phyloP scores from a whole-genome alignment of 2,113 vertebrate genomes.

The Motacilla tschutschensis region DNA sequence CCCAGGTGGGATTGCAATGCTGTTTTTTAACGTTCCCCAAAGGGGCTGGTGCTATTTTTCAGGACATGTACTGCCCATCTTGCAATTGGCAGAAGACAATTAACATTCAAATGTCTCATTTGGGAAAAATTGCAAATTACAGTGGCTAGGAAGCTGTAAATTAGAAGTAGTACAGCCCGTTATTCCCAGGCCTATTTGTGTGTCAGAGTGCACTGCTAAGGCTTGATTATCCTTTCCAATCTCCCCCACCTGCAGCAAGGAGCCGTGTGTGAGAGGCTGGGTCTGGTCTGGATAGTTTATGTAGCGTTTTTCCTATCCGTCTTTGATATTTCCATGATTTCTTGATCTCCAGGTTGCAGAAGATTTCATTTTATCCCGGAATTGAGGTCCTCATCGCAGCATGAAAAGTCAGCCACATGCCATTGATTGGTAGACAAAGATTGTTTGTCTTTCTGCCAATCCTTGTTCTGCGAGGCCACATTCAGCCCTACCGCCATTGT shows the following conservation, averaged over 20 bases:
- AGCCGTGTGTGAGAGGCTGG: neutral
- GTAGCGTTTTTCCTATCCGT: neutral
- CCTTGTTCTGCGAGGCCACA: neutral
- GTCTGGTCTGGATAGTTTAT: neutral
- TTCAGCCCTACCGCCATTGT: neutral
- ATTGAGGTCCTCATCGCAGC: neutral
- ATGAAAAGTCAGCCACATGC: neutral
- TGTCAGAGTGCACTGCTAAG: neutral
- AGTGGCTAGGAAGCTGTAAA: neutral
- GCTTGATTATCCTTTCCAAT: neutral
- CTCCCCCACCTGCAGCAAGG: neutral
- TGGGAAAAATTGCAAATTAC: constrained; percentile 10
- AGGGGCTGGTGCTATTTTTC: neutral
- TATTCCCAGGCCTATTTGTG: neutral
- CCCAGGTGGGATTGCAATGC: neutral
- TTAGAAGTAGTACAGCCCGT: neutral
- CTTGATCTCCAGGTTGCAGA: neutral
- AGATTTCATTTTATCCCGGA: neutral
- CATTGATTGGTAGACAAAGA: neutral
- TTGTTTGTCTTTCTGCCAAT: neutral
- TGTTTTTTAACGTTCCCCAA: neutral
- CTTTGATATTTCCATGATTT: neutral
- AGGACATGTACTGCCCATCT: neutral
- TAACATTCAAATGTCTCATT: neutral
- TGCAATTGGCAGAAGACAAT: neutral